These are phyloP conservation scores for Morelia viridis DNA, from an alignment of 2,797 vertebrate species.

Conservation along the genomic window DNA sequence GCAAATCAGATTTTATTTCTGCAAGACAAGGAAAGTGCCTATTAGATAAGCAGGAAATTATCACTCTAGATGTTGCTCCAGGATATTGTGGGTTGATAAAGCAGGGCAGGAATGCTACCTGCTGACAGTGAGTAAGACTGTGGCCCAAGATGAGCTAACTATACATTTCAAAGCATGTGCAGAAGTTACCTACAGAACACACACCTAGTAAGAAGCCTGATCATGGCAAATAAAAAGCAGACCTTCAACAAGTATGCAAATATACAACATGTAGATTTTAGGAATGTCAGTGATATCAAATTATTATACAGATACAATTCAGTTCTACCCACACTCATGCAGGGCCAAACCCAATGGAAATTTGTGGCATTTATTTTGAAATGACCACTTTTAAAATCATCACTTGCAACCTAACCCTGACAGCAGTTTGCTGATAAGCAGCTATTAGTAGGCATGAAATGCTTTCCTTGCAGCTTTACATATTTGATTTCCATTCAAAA, in stretches of 20 bases:
- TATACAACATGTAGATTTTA: neutral
- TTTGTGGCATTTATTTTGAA: neutral
- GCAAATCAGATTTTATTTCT: neutral
- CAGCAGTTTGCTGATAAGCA: no score
- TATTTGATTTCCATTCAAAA: neutral
- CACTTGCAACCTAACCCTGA: neutral
- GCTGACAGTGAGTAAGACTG: neutral
- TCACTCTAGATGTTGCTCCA: neutral
- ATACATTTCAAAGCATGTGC: neutral
- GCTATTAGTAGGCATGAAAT: neutral
- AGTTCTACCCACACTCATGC: neutral
- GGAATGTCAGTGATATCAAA: neutral
- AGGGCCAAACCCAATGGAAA: neutral
- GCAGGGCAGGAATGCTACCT: neutral
- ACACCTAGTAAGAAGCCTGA: neutral
- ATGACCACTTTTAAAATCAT: neutral
- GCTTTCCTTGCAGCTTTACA: neutral
- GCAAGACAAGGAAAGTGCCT: neutral
- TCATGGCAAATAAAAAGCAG: neutral
- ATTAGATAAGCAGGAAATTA: neutral
- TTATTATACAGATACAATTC: neutral
- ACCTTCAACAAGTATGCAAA: neutral
- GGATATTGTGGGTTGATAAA: neutral
- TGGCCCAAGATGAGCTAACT: neutral
- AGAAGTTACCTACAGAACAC: neutral